Conservation (phyloP, 2,888 invertebrate genomes). For the Leistus spinibarbis region DNA sequence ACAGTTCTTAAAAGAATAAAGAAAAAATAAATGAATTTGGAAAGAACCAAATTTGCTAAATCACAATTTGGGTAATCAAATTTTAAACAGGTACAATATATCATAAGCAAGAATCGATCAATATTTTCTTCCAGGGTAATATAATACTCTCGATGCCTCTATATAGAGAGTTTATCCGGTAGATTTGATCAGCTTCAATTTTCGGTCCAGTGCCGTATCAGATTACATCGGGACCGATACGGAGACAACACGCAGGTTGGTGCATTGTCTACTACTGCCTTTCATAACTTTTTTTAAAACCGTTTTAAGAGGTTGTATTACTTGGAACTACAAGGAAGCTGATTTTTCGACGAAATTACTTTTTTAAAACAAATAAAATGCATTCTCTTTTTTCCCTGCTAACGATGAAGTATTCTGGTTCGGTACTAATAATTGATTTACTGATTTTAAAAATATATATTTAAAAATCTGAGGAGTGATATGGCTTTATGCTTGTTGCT, state of each 20-base stretch:
- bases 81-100: neutral
- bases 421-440: too few species aligned
- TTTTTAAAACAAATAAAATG: too few species aligned
- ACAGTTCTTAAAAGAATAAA: too few species aligned
- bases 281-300: neutral
- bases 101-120: neutral
- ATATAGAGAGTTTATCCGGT: slow-evolving; percentile 29
- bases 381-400: too few species aligned
- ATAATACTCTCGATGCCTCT: neutral
- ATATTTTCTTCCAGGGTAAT: neutral
- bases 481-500: too few species aligned
- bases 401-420: too few species aligned
- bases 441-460: too few species aligned
- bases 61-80: neutral
- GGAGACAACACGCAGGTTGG: neutral
- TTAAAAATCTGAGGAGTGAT: too few species aligned
- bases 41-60: neutral
- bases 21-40: too few species aligned
- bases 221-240: neutral
- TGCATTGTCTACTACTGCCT: neutral
- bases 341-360: too few species aligned
- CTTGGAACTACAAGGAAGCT: neutral
- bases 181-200: slow-evolving; percentile 37
- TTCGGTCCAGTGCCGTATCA: slow-evolving; percentile 11
- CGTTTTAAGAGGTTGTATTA: neutral